Conservation (phyloP, 2,113 vertebrate species). For the Galbula dea region DNA sequence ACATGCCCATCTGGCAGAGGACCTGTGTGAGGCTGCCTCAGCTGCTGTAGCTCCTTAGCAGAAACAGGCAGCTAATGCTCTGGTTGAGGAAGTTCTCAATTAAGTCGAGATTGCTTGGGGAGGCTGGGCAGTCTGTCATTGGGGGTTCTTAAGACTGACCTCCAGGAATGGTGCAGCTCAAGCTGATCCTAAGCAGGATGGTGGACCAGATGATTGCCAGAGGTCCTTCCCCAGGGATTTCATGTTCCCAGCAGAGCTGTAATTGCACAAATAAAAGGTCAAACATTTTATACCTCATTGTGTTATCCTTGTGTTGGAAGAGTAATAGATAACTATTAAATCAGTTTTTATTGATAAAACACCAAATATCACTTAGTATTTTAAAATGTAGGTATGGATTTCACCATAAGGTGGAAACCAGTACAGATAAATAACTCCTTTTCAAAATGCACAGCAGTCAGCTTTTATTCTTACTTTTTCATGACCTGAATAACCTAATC, state of each 20-base stretch:
- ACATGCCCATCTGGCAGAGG: neutral
- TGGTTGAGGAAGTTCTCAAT: constrained; percentile 20
- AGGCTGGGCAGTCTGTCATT: accelerated
- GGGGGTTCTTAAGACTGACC: neutral
- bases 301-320: neutral
- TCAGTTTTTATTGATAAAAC: neutral
- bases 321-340: neutral
- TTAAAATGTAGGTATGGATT: neutral
- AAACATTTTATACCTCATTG: neutral
- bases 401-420: neutral
- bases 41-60: neutral
- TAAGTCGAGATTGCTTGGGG: neutral
- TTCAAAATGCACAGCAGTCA: neutral
- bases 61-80: neutral
- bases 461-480: neutral
- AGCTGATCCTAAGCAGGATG: neutral
- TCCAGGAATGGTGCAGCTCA: neutral
- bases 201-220: neutral
- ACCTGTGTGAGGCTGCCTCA: neutral
- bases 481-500: neutral
- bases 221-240: constrained; percentile 11
- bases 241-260: neutral
- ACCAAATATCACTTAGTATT: neutral
- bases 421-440: neutral
- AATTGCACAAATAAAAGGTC: neutral